Base-by-base conservation (phyloP, 2,113 vertebrate genomes). In the Esox niger region DNA sequence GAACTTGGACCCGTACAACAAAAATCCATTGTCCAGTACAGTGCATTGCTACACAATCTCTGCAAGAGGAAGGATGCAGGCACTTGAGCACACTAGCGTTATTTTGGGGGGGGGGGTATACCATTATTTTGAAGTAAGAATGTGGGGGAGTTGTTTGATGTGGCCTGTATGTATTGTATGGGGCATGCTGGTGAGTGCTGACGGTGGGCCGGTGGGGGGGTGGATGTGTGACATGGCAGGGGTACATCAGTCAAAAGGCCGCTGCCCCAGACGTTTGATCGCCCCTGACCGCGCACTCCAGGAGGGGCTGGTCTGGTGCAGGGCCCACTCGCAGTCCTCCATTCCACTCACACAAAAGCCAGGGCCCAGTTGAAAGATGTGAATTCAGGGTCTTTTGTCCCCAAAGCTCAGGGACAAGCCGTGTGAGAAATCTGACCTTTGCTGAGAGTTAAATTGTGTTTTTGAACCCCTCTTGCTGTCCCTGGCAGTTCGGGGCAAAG, bases 161-260 rank as follows among this genome's bases (percentile, higher is more conserved):
- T 90, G 83, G 86, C 73, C 82, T 20, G 72, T 63, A 84, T 79
- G 82, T 81, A 90, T 91, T 88, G 84, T 87, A 83, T 80, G 73
- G 73, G 80, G 84, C 82, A 73, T 78, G 83, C 82, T 76, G 79
- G 89, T 87, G 87, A 88, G 86, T 83, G 83, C 83, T 79, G 86
- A 88, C 82, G 82, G 4, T 82, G 86, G 82, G 62, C 30, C 23
- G 62, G 65, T 57, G 21, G 54, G 54, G 61, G 11, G 17, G 56
- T 69, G 55, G 11, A 79, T 78, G 77, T 74, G 79, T 88, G 89
- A 91, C 91, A 91, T 90, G 84, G 88, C 84, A 79, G 89, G 89
- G 86, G 85, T 74, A 84, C 89, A 90, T 91, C 91, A 91, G 88
- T 92, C 91, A 93, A 92, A 92, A 88, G 83, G 86, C 86, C 64